phyloP scores from a whole-genome alignment of 1,140 invertebrate genomes.

The Bombus balteatus region DNA sequence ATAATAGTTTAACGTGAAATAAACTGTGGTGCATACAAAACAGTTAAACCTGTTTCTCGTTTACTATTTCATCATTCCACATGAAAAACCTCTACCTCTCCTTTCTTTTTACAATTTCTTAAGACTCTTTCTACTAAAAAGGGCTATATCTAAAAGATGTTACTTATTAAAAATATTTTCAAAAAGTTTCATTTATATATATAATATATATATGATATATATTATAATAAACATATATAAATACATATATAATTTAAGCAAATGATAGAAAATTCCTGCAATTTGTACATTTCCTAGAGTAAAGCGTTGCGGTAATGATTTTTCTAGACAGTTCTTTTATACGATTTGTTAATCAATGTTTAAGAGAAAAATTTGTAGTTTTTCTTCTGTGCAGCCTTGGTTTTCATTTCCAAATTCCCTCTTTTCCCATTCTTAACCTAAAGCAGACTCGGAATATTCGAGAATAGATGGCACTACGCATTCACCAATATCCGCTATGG shows the following conservation, averaged over 20 bases:
- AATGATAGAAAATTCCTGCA: background rate
- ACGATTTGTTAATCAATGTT: background rate
- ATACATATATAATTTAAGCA: background rate
- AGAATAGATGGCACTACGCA: conserved; percentile 31
- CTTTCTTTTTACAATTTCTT: background rate
- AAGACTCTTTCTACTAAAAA: background rate
- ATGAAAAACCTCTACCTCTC: too few species aligned
- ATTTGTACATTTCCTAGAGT: background rate
- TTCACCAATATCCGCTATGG: conserved; percentile 18
- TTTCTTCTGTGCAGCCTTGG: background rate
- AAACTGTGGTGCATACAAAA: conserved; percentile 63
- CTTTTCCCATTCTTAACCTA: too few species aligned
- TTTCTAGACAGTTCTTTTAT: background rate
- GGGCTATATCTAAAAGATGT: background rate
- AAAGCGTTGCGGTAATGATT: background rate
- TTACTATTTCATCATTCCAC: background rate
- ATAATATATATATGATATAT: too few species aligned
- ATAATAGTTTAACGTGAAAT: conserved; percentile 70
- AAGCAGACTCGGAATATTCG: background rate
- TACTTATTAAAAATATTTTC: background rate
- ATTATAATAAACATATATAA: too few species aligned
- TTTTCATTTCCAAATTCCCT: background rate
- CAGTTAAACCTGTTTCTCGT: conserved; percentile 16
- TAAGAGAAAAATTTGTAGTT: background rate
- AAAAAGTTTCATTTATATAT: background rate